These are phyloP conservation scores for Tenthredo notha DNA, from an alignment of 2,888 invertebrate species.

Conservation along the genomic window DNA sequence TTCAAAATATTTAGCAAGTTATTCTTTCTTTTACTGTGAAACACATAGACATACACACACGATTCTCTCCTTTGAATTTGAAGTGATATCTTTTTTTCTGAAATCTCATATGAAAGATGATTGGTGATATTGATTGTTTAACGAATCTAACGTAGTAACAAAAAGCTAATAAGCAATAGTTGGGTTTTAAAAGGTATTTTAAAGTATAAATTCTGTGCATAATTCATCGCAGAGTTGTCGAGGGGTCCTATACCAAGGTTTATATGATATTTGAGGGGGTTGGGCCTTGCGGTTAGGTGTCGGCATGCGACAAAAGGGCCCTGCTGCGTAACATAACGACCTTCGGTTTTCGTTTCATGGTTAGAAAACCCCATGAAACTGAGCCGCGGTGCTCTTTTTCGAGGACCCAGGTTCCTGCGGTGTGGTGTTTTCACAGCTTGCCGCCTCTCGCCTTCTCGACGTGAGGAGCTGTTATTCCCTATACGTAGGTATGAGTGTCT, in stretches of 20 bases:
- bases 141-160: constrained; percentile 8
- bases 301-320: constrained; percentile 77
- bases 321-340: constrained; percentile 77
- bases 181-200: constrained; percentile 19
- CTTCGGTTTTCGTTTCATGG: constrained; percentile 76
- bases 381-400: constrained; percentile 62
- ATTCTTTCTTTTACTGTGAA: no score
- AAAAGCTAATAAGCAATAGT: constrained; percentile 9
- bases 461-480: constrained; percentile 25
- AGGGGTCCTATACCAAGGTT: constrained; percentile 54
- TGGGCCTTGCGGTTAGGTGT: constrained; percentile 71
- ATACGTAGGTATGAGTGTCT: background rate
- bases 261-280: constrained; percentile 58
- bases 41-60: no score
- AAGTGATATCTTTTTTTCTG: background rate
- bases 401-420: constrained; percentile 57
- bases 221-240: constrained; percentile 31
- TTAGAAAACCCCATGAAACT: constrained; percentile 72
- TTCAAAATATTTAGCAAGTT: background rate
- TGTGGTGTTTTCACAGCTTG: constrained; percentile 74
- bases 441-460: constrained; percentile 57
- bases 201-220: constrained; percentile 36
- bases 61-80: no score
- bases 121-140: background rate
- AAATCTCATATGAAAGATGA: background rate